These are phyloP conservation scores for Ardeotis arabs DNA, from an alignment of 2,113 vertebrate genomes.

Conservation along the genomic window DNA sequence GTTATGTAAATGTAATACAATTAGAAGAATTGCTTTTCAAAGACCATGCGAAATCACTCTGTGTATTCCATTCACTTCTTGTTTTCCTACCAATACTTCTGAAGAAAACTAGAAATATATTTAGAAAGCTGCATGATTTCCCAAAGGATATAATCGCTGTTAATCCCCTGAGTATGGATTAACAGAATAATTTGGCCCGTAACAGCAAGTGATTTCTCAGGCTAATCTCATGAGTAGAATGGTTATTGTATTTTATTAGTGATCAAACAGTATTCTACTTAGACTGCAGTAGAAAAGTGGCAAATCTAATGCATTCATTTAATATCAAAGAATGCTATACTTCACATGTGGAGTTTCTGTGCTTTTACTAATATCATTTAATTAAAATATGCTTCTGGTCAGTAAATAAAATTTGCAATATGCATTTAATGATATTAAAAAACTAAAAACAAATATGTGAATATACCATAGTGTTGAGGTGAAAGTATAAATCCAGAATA, in stretches of 20 bases:
- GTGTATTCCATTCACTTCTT: slow-evolving; percentile 41
- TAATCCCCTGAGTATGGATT: slow-evolving; percentile 36
- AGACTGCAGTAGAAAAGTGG: not conserved
- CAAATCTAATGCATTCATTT: not conserved
- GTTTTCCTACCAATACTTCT: slow-evolving; percentile 59
- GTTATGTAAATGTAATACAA: slow-evolving; percentile 58
- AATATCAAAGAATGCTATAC: not conserved
- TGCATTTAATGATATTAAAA: not conserved
- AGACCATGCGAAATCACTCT: slow-evolving; percentile 74
- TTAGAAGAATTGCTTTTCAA: slow-evolving; percentile 62
- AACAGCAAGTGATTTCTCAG: slow-evolving; percentile 17
- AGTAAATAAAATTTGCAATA: not conserved
- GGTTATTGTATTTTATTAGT: slow-evolving; percentile 30
- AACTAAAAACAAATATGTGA: not conserved
- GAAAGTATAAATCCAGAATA: not conserved
- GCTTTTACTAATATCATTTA: not conserved
- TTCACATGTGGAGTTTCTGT: not conserved
- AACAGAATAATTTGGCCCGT: not conserved
- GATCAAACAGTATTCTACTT: not conserved
- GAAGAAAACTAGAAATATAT: slow-evolving; percentile 66
- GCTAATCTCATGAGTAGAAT: slow-evolving; percentile 25
- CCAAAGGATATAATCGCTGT: slow-evolving; percentile 23
- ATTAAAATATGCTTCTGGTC: not conserved
- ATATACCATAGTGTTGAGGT: not conserved
- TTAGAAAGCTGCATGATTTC: slow-evolving; percentile 66